Base-by-base conservation (phyloP, 53 echinoderm and acorn worm species). In the Echinarachnius parma region DNA sequence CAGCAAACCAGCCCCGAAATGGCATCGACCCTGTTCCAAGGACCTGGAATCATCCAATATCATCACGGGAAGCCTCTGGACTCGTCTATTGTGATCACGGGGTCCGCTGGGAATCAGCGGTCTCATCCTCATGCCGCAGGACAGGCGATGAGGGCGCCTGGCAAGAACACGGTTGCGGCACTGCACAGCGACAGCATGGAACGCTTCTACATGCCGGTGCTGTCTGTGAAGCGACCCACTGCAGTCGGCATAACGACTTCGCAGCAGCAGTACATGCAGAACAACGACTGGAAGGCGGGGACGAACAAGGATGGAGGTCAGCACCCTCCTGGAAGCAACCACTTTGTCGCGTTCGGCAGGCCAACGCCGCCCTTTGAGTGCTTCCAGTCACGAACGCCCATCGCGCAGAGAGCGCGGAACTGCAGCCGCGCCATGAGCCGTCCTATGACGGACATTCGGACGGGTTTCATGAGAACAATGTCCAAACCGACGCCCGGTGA, bases 401-500 rank as follows among this genome's bases (percentile, higher is more conserved):
- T 70, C 14, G 70, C 70, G 0, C 70, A 70, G 14, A 34, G 70
- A 26, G 70, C 33, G 3, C 55, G 70, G 8, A 70, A 70, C 53
- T 70, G 70, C 70, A 70, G 70, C 15, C 20, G 70, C 22, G 16
- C 70, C 0, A 4, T 20, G 3, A 24, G 54, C 0, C 70, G 70
- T 3, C 70, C 70, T 53, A 23, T 54, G 16, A 70, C 70, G 32
- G 87, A 87, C 61, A 5, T 75, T 5, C 66, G 87, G 45, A 87
- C 81, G 15, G 87, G 87, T 0, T 87, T 87, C 33, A 82, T 81
- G 87, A 62, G 82, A 39, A 75, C 79, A 9, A 45, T 82, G 64
- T 78, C 87, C 4, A 56, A 81, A 42, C 87, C 82, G 22, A 87
- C 87, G 5, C 87, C 87, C 10, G 87, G 87, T 5, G 87, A 87